These are phyloP conservation scores for Gambusia yucatana DNA, from an alignment of 2,797 vertebrate species.

Conservation along the genomic window DNA sequence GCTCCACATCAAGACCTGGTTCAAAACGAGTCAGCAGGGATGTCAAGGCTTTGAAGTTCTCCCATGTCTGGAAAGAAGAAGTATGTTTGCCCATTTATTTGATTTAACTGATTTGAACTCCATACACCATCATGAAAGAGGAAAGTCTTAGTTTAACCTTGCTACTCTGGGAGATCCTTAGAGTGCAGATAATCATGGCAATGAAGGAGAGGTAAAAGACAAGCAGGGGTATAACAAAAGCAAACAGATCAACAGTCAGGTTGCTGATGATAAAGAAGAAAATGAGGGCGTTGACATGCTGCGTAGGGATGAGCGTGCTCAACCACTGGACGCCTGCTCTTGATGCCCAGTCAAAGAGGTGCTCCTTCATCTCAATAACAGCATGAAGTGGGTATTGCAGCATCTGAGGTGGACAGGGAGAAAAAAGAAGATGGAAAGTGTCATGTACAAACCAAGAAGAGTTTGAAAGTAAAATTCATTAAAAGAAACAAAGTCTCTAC, in stretches of 20 bases:
- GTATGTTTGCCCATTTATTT: background rate
- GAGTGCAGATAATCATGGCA: conserved; percentile 97
- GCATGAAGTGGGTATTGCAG: conserved; percentile 91
- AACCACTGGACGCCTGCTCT: conserved; percentile 97
- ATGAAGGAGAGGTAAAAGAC: conserved; percentile 97
- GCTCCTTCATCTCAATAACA: conserved; percentile 91
- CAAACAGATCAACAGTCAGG: conserved; percentile 93
- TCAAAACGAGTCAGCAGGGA: conserved; percentile 91
- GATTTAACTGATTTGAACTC: background rate
- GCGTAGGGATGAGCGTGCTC: conserved; percentile 92
- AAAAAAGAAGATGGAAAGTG: background rate
- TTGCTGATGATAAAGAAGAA: conserved; percentile 99
- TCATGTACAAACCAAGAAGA: background rate
- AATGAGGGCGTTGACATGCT: conserved; percentile 95
- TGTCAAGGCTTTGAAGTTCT: conserved; percentile 92
- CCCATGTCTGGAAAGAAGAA: conserved; percentile 85
- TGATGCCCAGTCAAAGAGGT: conserved; percentile 93
- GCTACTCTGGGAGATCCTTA: conserved; percentile 94
- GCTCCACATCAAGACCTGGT: conserved; percentile 91
- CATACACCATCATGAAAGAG: background rate
- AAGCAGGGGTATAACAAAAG: conserved; percentile 91
- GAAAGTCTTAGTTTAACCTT: conserved; percentile 75
- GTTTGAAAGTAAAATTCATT: background rate
- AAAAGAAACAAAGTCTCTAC: background rate
- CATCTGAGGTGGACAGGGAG: conserved; percentile 75